Evolutionary conservation across 2,797 vertebrate species (phyloP).

Genomic region (Eulemur mongoz): DNA sequence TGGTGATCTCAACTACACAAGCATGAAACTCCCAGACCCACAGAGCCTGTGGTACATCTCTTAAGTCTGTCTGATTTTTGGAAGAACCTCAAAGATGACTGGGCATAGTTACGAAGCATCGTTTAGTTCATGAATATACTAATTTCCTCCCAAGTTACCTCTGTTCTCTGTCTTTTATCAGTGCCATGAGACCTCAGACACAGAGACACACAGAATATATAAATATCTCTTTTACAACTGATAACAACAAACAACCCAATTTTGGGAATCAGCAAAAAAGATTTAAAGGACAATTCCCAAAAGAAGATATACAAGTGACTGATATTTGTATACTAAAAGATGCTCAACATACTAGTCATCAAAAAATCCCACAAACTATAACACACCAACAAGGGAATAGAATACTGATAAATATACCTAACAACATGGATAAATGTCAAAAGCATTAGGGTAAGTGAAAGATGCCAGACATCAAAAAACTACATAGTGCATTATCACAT

Average conservation of each 20-base stretch:
- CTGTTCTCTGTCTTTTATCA: neutral
- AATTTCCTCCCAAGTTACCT: neutral
- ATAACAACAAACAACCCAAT: neutral
- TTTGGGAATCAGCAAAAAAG: neutral
- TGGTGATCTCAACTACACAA: neutral
- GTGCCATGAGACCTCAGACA: neutral
- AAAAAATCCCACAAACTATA: neutral
- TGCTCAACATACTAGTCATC: neutral
- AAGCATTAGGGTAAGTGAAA: constrained; percentile 25
- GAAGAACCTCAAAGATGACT: neutral
- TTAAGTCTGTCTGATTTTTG: neutral
- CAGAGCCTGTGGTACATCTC: neutral
- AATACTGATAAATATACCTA: neutral
- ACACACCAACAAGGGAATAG: neutral
- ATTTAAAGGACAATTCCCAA: neutral
- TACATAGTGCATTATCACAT: neutral
- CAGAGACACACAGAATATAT: neutral
- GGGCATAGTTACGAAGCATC: neutral
- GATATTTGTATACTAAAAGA: neutral
- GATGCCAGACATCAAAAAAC: neutral
- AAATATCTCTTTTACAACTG: neutral
- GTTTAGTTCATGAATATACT: neutral
- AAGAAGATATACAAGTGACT: neutral
- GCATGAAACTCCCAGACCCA: neutral
- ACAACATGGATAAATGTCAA: neutral